phyloP scores from a whole-genome alignment of 2,113 vertebrate species.

The Brachirus orientalis region DNA sequence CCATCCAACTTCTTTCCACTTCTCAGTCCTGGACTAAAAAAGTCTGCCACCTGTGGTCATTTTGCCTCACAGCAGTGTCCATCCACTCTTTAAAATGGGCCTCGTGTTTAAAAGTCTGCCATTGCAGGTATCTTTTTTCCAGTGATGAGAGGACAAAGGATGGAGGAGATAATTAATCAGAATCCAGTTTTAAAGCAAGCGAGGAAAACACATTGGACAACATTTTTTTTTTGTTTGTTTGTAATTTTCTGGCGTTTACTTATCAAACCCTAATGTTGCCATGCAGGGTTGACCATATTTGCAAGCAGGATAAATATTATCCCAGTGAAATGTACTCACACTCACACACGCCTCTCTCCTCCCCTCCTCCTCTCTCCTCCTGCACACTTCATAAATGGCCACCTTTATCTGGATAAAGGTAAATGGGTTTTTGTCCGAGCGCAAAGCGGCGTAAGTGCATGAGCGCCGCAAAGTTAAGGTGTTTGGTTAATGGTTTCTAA shows the following conservation, averaged over 20 bases:
- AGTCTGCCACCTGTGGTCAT: constrained; percentile 12
- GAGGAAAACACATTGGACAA: too few relatives aligned
- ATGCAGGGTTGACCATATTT: constrained; percentile 12
- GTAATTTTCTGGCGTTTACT: background rate
- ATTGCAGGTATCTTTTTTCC: background rate
- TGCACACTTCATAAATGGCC: constrained; percentile 20
- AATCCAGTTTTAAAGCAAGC: background rate
- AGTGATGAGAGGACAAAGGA: background rate
- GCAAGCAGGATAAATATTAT: constrained; percentile 2
- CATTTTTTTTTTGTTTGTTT: background rate
- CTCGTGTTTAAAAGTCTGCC: constrained; percentile 5
- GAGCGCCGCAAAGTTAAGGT: constrained; percentile 38
- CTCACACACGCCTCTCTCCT: constrained; percentile 2
- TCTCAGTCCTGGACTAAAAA: too few relatives aligned
- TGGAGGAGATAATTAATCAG: too few relatives aligned
- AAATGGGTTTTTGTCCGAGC: constrained; percentile 1
- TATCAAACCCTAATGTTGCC: background rate
- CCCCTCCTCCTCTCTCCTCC: constrained; percentile 8
- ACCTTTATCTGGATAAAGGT: constrained; percentile 16
- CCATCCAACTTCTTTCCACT: too few relatives aligned
- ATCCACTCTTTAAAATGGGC: constrained; percentile 21
- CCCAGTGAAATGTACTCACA: constrained; percentile 13
- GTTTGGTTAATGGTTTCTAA: constrained; percentile 70
- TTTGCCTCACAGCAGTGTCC: background rate
- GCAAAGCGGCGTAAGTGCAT: constrained; percentile 12